Evolutionary conservation across 1,140 invertebrate species (phyloP).

Genomic region (Ruditapes philippinarum): DNA sequence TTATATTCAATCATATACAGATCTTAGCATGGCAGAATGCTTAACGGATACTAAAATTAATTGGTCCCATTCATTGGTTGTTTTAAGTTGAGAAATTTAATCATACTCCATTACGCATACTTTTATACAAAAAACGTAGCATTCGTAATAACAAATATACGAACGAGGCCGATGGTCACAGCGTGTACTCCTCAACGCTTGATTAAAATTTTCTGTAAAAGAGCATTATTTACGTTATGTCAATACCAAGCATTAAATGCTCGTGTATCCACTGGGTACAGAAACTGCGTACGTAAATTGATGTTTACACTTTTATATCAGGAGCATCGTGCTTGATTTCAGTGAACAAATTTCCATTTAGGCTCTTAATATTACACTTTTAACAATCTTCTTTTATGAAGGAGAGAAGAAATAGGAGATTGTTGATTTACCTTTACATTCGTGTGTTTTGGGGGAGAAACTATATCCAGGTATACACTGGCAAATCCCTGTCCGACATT

Average conservation of each 20-base stretch:
- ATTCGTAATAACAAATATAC: not conserved
- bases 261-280: too few relatives aligned
- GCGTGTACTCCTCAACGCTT: not conserved
- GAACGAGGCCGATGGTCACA: not conserved
- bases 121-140: not conserved
- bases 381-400: too few relatives aligned
- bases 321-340: not conserved
- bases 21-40: not conserved
- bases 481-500: conserved; percentile 3
- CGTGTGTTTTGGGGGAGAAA: conserved; percentile 31
- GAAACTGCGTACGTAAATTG: too few relatives aligned
- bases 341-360: too few relatives aligned
- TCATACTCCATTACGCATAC: not conserved
- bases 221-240: not conserved
- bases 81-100: not conserved
- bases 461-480: conserved; percentile 41
- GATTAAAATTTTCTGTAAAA: not conserved
- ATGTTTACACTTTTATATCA: too few relatives aligned
- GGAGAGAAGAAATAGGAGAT: too few relatives aligned
- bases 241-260: not conserved
- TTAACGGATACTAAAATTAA: not conserved
- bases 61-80: not conserved
- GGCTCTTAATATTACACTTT: too few relatives aligned
- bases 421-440: conserved; percentile 34
- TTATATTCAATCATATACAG: not conserved